Base-by-base conservation (phyloP, 30 jellyfish, hydroid and myxozoan species). In the Cassiopea xamachana region DNA sequence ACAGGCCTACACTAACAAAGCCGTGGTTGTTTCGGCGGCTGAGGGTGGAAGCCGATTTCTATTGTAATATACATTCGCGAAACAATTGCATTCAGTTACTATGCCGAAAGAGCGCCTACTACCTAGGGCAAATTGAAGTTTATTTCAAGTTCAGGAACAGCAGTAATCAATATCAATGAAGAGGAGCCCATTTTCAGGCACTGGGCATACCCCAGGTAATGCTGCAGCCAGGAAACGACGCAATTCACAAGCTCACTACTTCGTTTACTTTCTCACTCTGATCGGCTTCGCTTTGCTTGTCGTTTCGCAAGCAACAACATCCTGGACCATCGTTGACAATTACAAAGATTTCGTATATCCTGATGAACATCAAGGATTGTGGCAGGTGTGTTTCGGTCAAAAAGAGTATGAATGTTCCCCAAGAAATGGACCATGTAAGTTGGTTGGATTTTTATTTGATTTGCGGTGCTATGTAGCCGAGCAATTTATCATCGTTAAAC, bases 241-340 rank as follows among this genome's bases (percentile, higher is more conserved):
- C 50, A 84, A 84, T 60, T 12, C 43, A 48, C 92, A 69, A 16
- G 85, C 79, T 50, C 58, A 79, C 44, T 69, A 84, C 74, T 50
- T 84, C 84, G 87, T 91, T 19, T 91, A 91, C 51, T 88, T 86
- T 50, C 68, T 91, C 86, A 73, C 93, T 61, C 77, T 91, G 73
- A 62, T 91, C 5, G 97, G 93, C 61, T 79, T 84, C 83, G 68
- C 92, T 18, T 86, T 91, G 83, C 62, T 84, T 71, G 94, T 91
- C 88, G 86, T 91, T n/a, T 73, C 93, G 70, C 97, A 84, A 73
- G 89, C 93, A 46, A 91, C 97, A 7, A 85, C 87, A 47, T 91
- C 97, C 2, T 91, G 97, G 97, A 83, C 93, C 10, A 79, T 91
- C 81, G 86, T 71, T 18, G 97, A 91, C 90, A 70, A 91, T 60